Percentiles rank a stretch among this genome's conserved stretches.
These are phyloP conservation scores for Lutjanus erythropterus DNA, from an alignment of 2,113 vertebrate species.

Conservation along the genomic window DNA sequence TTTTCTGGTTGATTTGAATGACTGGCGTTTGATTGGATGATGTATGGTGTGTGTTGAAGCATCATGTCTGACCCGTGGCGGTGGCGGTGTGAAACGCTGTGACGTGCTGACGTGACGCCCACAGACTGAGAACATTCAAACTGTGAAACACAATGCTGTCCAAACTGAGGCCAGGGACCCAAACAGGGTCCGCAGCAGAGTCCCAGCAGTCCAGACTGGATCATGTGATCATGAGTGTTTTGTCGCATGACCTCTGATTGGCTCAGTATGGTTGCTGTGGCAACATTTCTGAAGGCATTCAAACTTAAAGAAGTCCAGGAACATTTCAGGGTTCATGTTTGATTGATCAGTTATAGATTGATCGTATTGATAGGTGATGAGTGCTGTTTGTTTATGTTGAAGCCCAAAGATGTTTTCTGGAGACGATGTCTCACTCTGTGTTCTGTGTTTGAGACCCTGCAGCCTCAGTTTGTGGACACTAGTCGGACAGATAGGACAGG, in stretches of 20 bases:
- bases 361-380: background rate
- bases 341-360: background rate
- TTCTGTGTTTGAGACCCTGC: constrained; percentile 27
- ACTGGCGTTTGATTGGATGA: too few species aligned
- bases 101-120: background rate
- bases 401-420: constrained; percentile 1
- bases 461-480: constrained; percentile 26
- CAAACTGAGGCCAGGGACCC: constrained; percentile 35
- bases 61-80: too few species aligned
- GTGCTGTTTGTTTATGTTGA: background rate
- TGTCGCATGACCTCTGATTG: background rate
- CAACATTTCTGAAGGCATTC: background rate
- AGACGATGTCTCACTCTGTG: background rate
- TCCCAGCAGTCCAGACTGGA: background rate
- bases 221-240: background rate
- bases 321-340: too few species aligned
- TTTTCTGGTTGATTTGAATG: too few species aligned
- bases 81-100: constrained; percentile 14
- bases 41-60: too few species aligned
- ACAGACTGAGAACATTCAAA: constrained; percentile 41
- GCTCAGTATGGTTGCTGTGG: background rate
- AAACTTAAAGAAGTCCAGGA: background rate
- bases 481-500: constrained; percentile 42
- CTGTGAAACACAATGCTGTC: constrained; percentile 64
- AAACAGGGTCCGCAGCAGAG: constrained; percentile 13